Evolutionary conservation across 2,113 vertebrate species (phyloP), one percentile per base, ranked within the genome.

Genomic region (Isichthys henryi): DNA sequence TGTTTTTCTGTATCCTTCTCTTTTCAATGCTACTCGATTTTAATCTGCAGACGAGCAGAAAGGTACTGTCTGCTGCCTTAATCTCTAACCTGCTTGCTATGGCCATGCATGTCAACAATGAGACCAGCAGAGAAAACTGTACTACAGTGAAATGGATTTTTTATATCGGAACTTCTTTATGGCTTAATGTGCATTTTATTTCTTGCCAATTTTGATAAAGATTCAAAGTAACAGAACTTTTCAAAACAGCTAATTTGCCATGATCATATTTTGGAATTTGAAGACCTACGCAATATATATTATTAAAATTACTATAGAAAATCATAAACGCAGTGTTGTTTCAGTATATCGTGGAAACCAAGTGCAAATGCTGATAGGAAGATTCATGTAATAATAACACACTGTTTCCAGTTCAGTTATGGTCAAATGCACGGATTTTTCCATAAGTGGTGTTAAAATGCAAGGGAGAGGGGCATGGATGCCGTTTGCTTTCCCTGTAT

Each of bases 21-120:
- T 88, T 31, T 88, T 62, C 56, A 88, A 88, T 45, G 86, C 86
- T 58, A 2, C 35, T n/a, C 56, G 13, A 11, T 2, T 45, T 66
- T 10, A 88, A 35, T n/a, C 52, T 6, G 56, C 86, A 88, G 86
- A 88, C 27, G 86, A 88, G 10, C 86, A 88, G 86, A 88, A 88
- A 88, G 86, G 86, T 88, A 88, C 56, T 6, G 86, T 58, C 86
- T 39, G 35, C 86, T 62, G 6, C n/a, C 86, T 62, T 13, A 39
- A 62, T 53, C 86, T 62, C 19, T 31, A 58, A 52, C 52, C 21
- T 66, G 15, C 39, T 52, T 87, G 52, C 86, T 58, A 43, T 23
- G 8, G 11, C 86, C 86, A 87, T 87, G 86, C 86, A 87, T 87
- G 86, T 87, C 52, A 56, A 9, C 19, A 39, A 1, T 50, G 52